These are phyloP conservation scores for Muntiacus reevesi DNA, from an alignment of 2,113 vertebrate species.

Conservation along the genomic window DNA sequence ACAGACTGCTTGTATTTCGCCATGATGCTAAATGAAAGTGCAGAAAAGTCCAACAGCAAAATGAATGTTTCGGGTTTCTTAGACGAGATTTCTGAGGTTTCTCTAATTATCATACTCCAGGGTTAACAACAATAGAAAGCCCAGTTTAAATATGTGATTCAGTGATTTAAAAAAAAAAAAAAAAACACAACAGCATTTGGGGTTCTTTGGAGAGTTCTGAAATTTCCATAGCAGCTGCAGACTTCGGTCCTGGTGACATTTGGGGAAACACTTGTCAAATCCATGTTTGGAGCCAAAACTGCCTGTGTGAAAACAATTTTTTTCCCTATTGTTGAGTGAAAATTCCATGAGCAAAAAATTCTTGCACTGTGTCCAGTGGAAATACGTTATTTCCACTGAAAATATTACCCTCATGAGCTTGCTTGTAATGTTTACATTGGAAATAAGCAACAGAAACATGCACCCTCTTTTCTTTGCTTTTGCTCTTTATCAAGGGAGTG, in stretches of 20 bases:
- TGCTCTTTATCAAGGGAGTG: background rate
- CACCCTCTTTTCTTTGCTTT: rapidly evolving
- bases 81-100: background rate
- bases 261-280: slow-evolving; percentile 72
- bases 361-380: slow-evolving; percentile 76
- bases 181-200: background rate
- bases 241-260: slow-evolving; percentile 57
- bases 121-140: background rate
- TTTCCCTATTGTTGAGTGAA: slow-evolving; percentile 73
- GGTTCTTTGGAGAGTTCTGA: slow-evolving; percentile 42
- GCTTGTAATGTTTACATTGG: slow-evolving; percentile 38
- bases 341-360: slow-evolving; percentile 79
- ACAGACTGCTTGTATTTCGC: background rate
- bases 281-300: slow-evolving; percentile 70
- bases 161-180: background rate
- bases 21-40: background rate
- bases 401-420: slow-evolving; percentile 60
- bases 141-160: background rate
- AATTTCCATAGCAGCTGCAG: slow-evolving; percentile 45
- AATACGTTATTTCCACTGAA: slow-evolving; percentile 73
- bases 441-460: slow-evolving; percentile 55
- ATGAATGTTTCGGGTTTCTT: background rate
- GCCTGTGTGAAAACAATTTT: slow-evolving; percentile 61
- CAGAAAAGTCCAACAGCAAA: background rate
- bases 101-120: background rate